Conservation (phyloP, 2,113 vertebrate genomes). For the Fulmarus glacialis region DNA sequence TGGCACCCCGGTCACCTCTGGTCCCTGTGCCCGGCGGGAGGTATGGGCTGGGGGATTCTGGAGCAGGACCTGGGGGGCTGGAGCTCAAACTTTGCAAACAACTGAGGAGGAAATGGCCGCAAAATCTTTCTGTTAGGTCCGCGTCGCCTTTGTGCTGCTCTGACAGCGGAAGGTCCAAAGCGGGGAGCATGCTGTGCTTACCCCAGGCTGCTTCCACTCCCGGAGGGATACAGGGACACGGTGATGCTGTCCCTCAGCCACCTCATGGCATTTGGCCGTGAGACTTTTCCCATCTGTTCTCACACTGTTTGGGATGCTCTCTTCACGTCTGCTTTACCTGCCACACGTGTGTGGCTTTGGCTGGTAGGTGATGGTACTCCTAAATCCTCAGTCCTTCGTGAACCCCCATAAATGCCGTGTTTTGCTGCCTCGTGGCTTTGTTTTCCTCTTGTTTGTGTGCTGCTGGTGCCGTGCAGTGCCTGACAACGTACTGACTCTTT, state of each 20-base stretch:
- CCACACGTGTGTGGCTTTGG: neutral
- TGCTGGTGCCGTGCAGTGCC: rapidly evolving
- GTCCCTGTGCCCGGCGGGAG: rapidly evolving
- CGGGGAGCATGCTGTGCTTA: rapidly evolving
- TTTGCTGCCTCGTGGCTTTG: neutral
- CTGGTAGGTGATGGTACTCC: neutral
- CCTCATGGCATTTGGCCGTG: rapidly evolving
- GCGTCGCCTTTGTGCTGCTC: neutral
- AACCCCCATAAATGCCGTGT: rapidly evolving
- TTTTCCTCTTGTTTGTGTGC: neutral
- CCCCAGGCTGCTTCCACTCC: neutral
- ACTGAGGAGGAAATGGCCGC: neutral
- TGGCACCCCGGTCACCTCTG: neutral
- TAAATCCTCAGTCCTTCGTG: neutral
- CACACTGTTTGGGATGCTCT: neutral
- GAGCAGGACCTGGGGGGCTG: neutral
- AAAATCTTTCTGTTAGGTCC: neutral
- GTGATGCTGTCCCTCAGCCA: neutral
- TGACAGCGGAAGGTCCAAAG: rapidly evolving
- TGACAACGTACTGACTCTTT: neutral
- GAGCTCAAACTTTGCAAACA: neutral
- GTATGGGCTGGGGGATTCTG: neutral
- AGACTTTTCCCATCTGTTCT: neutral
- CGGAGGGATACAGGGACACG: neutral
- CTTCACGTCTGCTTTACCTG: neutral